Evolutionary conservation across 2,888 invertebrate genomes (phyloP).

Genomic region (Hedya salicella): DNA sequence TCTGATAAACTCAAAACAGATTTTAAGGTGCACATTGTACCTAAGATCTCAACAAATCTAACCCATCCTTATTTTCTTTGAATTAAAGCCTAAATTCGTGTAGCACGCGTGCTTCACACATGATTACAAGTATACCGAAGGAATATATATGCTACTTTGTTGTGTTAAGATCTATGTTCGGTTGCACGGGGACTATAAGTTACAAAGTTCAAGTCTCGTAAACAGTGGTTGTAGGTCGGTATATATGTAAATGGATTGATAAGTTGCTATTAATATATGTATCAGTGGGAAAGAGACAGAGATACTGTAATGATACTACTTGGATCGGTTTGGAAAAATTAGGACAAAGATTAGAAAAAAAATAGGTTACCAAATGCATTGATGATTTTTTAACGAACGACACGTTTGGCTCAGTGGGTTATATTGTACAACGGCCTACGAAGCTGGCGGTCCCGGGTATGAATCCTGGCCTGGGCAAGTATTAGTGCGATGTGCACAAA

Average conservation of each 20-base stretch:
- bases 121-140: not conserved
- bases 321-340: too few relatives aligned
- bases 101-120: slow-evolving; percentile 2
- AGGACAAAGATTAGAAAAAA: too few relatives aligned
- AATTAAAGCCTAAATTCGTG: not conserved
- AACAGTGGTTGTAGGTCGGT: slow-evolving; percentile 18
- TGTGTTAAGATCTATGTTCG: not conserved
- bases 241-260: slow-evolving; percentile 25
- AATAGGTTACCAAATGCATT: too few relatives aligned
- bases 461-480: too few relatives aligned
- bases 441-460: too few relatives aligned
- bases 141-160: not conserved
- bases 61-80: not conserved
- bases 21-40: not conserved
- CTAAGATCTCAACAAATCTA: not conserved
- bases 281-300: slow-evolving; percentile 4
- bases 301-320: not conserved
- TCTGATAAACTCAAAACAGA: not conserved
- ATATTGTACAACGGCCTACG: too few relatives aligned
- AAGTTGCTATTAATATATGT: not conserved
- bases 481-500: too few relatives aligned
- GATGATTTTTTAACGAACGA: too few relatives aligned
- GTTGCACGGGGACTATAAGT: not conserved
- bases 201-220: slow-evolving; percentile 27
- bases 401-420: too few relatives aligned